Evolutionary conservation across 2,113 vertebrate species (phyloP).

Genomic region (Camelus dromedarius): DNA sequence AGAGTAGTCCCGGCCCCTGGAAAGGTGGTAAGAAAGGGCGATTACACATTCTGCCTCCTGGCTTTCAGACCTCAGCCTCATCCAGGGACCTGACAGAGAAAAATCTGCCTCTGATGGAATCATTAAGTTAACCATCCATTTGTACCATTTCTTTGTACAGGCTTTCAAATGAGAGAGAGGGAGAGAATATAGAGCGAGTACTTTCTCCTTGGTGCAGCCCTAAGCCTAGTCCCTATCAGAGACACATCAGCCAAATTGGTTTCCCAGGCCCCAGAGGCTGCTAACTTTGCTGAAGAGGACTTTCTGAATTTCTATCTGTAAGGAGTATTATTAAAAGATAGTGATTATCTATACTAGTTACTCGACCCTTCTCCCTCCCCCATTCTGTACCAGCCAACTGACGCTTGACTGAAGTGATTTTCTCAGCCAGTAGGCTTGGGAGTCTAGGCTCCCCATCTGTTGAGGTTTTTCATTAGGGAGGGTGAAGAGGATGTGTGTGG

Average conservation of each 20-base stretch:
- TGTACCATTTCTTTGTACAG: conserved; percentile 72
- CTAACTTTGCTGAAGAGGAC: conserved; percentile 75
- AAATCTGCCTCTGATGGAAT: conserved; percentile 58
- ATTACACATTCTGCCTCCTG: conserved; percentile 28
- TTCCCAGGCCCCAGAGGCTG: conserved; percentile 53
- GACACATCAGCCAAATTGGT: conserved; percentile 55
- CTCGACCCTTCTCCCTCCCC: background rate
- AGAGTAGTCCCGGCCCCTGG: background rate
- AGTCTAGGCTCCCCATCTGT: conserved; percentile 73
- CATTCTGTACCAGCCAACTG: background rate
- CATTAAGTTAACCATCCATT: conserved; percentile 74
- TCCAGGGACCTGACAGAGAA: conserved; percentile 61
- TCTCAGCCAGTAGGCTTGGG: conserved; percentile 1
- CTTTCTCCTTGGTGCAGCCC: conserved; percentile 11
- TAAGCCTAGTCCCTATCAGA: conserved; percentile 49
- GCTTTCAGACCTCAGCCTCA: conserved; percentile 56
- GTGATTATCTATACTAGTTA: conserved; percentile 51
- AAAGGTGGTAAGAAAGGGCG: background rate
- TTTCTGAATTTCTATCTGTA: conserved; percentile 57
- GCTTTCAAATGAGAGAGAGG: conserved; percentile 42
- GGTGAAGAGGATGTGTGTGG: conserved; percentile 50
- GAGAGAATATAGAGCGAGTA: background rate
- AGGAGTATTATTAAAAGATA: conserved; percentile 71
- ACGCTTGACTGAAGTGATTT: conserved; percentile 32
- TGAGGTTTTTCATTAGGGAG: conserved; percentile 63